A percentile compares a stretch with the other conserved stretches of the same genome.
Conservation (phyloP, 2,113 vertebrate genomes). For the Urocolius indicus region DNA sequence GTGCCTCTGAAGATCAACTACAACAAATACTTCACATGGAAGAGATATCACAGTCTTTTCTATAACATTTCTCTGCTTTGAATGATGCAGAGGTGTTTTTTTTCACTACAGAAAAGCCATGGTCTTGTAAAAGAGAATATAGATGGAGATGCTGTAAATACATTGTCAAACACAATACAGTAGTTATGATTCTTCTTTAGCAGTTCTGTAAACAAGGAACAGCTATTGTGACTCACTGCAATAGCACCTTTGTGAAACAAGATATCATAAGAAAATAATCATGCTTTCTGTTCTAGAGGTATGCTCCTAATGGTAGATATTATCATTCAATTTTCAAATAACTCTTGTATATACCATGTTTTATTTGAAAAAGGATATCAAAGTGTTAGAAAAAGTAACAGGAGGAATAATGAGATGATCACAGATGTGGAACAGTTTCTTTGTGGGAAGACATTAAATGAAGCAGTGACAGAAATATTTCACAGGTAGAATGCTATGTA, state of each 20-base stretch:
- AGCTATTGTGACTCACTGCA: neutral
- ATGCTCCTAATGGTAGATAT: neutral
- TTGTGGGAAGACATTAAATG: neutral
- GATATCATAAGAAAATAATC: neutral
- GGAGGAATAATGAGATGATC: neutral
- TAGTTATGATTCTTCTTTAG: neutral
- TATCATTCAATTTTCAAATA: neutral
- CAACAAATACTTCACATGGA: neutral
- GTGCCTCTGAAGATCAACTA: neutral
- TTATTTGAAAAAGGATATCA: neutral
- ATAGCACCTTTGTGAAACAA: neutral
- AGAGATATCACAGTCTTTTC: neutral
- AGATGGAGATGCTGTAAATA: neutral
- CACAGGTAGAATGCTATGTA: neutral
- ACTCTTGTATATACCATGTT: neutral
- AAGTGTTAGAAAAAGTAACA: neutral
- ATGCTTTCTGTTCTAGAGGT: neutral
- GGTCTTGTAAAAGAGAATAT: neutral
- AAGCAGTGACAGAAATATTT: neutral
- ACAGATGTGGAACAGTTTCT: neutral
- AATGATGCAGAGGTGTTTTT: neutral
- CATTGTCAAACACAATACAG: neutral
- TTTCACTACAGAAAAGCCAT: neutral
- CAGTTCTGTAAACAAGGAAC: neutral
- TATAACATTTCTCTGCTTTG: neutral